Conservation (phyloP, 1,140 invertebrate species). For the Bathynomus jamesi region DNA sequence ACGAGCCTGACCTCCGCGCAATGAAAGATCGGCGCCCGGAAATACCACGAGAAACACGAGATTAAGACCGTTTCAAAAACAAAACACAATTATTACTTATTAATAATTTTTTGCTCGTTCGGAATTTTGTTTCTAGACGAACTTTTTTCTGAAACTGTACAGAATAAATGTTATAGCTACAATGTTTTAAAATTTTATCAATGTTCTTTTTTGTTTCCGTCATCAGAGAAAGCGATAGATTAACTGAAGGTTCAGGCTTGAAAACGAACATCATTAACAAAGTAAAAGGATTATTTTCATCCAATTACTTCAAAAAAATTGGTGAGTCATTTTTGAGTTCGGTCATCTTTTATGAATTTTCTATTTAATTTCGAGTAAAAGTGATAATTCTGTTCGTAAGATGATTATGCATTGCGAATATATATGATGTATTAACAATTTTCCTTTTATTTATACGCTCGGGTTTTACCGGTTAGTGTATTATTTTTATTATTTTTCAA, state of each 20-base stretch:
- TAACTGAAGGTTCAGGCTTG: slow-evolving; percentile 65
- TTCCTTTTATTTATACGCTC: too few species aligned
- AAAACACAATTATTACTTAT: background rate
- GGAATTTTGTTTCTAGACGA: background rate
- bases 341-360: too few species aligned
- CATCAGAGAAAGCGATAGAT: slow-evolving; percentile 64
- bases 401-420: too few species aligned
- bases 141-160: background rate
- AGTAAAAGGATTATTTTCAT: slow-evolving; percentile 50
- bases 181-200: background rate
- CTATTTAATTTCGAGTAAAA: too few species aligned
- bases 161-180: too few species aligned
- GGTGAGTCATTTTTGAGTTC: slow-evolving; percentile 50
- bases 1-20: too few species aligned
- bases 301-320: slow-evolving; percentile 57
- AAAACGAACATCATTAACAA: slow-evolving; percentile 66
- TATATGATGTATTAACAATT: too few species aligned
- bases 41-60: too few species aligned
- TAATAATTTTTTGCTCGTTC: background rate
- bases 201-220: background rate
- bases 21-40: too few species aligned
- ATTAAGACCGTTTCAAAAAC: too few species aligned
- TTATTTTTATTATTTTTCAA: slow-evolving; percentile 39
- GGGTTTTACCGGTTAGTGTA: too few species aligned
- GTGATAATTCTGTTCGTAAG: too few species aligned